Evolutionary conservation across 2,888 invertebrate genomes (phyloP).

Genomic region (Oscheius onirici): DNA sequence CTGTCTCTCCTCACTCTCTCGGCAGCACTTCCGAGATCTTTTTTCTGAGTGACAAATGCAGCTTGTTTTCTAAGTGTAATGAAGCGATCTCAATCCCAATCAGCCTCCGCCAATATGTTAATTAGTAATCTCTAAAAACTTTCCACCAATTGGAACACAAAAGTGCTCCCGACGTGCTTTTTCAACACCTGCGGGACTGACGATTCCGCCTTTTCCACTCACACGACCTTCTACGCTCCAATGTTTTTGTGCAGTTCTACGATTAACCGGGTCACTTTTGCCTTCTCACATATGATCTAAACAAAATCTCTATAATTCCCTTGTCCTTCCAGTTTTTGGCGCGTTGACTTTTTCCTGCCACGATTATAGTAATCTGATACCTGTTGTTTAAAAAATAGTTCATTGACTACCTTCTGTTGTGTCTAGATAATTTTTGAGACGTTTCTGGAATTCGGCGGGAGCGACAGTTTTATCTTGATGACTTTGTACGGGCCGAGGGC

Average conservation of each 20-base stretch:
- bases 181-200: background rate
- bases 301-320: too few relatives aligned
- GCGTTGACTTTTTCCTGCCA: too few relatives aligned
- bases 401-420: too few relatives aligned
- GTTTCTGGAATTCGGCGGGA: background rate
- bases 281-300: background rate
- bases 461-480: conserved; percentile 29
- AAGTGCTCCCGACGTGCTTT: conserved; percentile 8
- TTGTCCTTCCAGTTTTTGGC: too few relatives aligned
- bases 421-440: conserved; percentile 5
- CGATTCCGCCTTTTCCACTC: background rate
- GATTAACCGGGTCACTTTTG: conserved; percentile 25
- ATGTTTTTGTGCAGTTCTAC: conserved; percentile 26
- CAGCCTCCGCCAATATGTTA: conserved; percentile 30
- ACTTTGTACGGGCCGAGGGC: conserved; percentile 26
- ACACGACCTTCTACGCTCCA: conserved; percentile 21
- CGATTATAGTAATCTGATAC: too few relatives aligned
- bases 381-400: background rate
- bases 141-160: background rate
- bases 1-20: background rate
- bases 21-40: background rate
- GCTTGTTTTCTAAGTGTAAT: conserved; percentile 31
- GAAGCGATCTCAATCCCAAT: conserved; percentile 21
- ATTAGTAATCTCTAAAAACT: conserved; percentile 9
- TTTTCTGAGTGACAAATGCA: conserved; percentile 30